These are phyloP conservation scores for Tiphia femorata DNA, from an alignment of 2,888 invertebrate genomes.

Conservation along the genomic window DNA sequence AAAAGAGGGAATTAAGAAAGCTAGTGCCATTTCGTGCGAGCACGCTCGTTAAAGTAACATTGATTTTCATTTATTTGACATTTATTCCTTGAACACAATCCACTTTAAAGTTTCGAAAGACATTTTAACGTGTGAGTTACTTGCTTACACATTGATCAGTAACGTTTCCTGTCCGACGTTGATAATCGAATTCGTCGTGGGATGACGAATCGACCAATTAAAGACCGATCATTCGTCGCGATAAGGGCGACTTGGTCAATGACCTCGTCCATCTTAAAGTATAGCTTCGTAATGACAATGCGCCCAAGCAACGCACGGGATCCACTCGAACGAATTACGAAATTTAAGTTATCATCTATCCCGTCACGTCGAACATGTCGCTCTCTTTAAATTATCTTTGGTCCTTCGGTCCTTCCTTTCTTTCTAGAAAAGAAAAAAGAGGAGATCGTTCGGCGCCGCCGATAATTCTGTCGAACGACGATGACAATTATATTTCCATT, in stretches of 20 bases:
- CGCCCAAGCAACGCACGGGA: slow-evolving; percentile 18
- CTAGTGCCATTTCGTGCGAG: too few relatives aligned
- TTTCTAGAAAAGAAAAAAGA: too few relatives aligned
- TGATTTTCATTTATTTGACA: slow-evolving; percentile 18
- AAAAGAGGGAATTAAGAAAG: background rate
- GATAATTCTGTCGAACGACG: slow-evolving; percentile 28
- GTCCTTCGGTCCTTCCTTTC: too few relatives aligned
- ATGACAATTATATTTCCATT: slow-evolving; percentile 61
- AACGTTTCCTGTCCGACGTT: slow-evolving; percentile 60
- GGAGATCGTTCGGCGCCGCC: too few relatives aligned
- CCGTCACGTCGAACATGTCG: too few relatives aligned
- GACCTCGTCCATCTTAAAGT: slow-evolving; percentile 49
- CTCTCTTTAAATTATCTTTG: too few relatives aligned
- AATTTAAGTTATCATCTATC: too few relatives aligned
- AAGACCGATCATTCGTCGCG: slow-evolving; percentile 63
- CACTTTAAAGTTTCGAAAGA: slow-evolving; percentile 33
- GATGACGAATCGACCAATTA: slow-evolving; percentile 69
- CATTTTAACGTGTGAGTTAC: slow-evolving; percentile 65
- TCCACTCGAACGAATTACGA: slow-evolving; percentile 5
- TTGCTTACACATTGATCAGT: slow-evolving; percentile 58
- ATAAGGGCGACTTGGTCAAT: slow-evolving; percentile 61
- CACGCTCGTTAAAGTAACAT: too few relatives aligned
- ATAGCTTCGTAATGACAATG: slow-evolving; percentile 34
- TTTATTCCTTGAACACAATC: slow-evolving; percentile 24
- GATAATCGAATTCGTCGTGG: slow-evolving; percentile 67